Percentiles rank a stretch among this genome's conserved stretches.
Conservation (phyloP, 2,797 vertebrate genomes). For the Spatula clypeata region DNA sequence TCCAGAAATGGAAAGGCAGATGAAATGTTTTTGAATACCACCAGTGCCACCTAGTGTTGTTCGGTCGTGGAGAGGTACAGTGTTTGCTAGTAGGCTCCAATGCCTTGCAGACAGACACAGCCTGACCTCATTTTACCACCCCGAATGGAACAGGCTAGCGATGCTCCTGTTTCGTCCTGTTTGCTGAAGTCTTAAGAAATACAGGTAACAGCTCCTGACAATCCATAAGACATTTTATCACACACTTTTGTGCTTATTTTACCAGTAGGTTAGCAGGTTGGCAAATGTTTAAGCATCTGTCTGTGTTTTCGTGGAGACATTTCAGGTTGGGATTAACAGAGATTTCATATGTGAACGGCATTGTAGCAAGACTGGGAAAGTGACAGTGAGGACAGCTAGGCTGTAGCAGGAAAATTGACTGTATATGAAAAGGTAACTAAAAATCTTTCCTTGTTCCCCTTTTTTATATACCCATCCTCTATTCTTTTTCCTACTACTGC, state of each 20-base stretch:
- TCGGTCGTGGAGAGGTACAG: fast-evolving
- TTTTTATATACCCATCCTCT: background rate
- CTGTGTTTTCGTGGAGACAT: background rate
- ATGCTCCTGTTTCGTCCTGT: background rate
- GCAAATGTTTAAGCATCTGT: background rate
- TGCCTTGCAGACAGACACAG: background rate
- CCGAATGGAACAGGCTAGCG: background rate
- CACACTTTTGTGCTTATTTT: background rate
- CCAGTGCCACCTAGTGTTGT: constrained; percentile 82
- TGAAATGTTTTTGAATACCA: constrained; percentile 35
- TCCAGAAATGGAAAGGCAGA: background rate
- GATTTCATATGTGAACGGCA: background rate
- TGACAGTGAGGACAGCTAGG: background rate
- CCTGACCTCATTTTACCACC: background rate
- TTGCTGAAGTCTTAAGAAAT: background rate
- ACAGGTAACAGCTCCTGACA: background rate
- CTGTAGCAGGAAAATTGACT: background rate
- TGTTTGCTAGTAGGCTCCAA: fast-evolving
- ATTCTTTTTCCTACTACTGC: background rate
- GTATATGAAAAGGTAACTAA: background rate
- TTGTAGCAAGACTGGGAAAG: background rate
- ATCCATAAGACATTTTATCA: background rate
- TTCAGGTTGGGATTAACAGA: background rate
- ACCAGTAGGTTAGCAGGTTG: background rate
- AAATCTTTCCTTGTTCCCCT: background rate